Evolutionary conservation across 2,888 invertebrate species (phyloP).

Genomic region (Magallana nippona): DNA sequence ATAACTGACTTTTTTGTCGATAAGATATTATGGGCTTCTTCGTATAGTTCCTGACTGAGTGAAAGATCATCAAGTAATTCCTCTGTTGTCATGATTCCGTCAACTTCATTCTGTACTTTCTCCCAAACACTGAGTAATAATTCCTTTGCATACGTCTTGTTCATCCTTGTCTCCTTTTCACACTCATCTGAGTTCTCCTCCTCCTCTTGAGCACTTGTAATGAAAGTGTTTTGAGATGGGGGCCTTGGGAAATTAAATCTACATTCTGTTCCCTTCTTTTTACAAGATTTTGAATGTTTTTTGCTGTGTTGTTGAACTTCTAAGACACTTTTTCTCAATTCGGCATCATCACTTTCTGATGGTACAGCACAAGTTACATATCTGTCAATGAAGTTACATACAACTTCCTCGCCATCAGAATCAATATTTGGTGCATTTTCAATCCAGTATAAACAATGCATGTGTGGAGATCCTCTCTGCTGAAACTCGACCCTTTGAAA

Average conservation of each 20-base stretch:
- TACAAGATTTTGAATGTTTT: slow-evolving; percentile 50
- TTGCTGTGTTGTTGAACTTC: slow-evolving; percentile 51
- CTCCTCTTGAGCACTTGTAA: neutral
- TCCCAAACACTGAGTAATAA: neutral
- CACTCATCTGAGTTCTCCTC: neutral
- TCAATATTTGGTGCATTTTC: slow-evolving; percentile 37
- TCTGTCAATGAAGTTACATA: slow-evolving; percentile 38
- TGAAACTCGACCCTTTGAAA: slow-evolving; percentile 59
- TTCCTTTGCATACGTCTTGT: neutral
- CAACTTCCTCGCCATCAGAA: slow-evolving; percentile 21
- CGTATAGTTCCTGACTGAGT: neutral
- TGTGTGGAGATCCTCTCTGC: slow-evolving; percentile 59
- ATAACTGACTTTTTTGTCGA: neutral
- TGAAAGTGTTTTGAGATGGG: slow-evolving; percentile 38
- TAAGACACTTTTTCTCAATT: slow-evolving; percentile 46
- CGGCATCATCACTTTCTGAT: slow-evolving; percentile 33
- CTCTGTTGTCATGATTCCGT: neutral
- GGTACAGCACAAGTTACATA: slow-evolving; percentile 40
- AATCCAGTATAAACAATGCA: slow-evolving; percentile 53
- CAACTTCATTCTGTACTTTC: slow-evolving; percentile 1
- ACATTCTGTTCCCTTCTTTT: slow-evolving; percentile 48
- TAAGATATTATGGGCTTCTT: slow-evolving; percentile 9
- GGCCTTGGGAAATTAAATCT: slow-evolving; percentile 53
- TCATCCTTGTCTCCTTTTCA: neutral
- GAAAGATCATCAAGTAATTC: neutral